Evolutionary conservation across 2,797 vertebrate genomes (phyloP), one percentile per base, ranked within the genome.

Genomic region (Prionace glauca): DNA sequence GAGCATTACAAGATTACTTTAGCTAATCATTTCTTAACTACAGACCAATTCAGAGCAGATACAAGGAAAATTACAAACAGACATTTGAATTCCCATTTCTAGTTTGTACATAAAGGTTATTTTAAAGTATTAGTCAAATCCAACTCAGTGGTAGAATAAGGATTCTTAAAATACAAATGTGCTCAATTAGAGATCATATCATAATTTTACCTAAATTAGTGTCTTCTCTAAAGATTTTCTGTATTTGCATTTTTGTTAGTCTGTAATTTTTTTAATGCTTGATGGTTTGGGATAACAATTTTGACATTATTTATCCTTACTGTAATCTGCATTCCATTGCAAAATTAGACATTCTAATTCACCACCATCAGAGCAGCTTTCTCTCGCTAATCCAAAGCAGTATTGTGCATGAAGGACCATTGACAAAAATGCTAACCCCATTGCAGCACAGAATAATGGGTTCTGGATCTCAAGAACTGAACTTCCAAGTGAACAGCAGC

Each of bases 11-110:
- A 65, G 62, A 92, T 92, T 92, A 92, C 22, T 36, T 92, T 92
- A 41, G 90, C 90, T 92, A 92, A 92, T 92, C 14, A 92, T 92
- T 92, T 92, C 90, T 92, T 92, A 92, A 92, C 90, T 36, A 69
- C 62, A 41, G 90, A 41, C 65, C 90, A 36, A 67, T 67, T 92
- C 62, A 92, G 90, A 69, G 90, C 65, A 92, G 90, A 92, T 67
- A 92, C 90, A 92, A 69, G 67, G 32, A 92, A 92, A 92, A 92
- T 92, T 92, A 92, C 36, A 69, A 69, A 92, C 90, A 92, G 90
- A 92, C 90, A 92, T 92, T 7, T 92, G 90, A 67, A 92, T 67
- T 92, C 20, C 62, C 90, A n/a, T 92, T 65, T 67, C 90, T 69
- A 36, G 32, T n/a, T 92, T 20, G 7, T 69, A 41, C 62, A 69